Evolutionary conservation across 2,113 vertebrate genomes (phyloP).

Genomic region (Cololabis saira): DNA sequence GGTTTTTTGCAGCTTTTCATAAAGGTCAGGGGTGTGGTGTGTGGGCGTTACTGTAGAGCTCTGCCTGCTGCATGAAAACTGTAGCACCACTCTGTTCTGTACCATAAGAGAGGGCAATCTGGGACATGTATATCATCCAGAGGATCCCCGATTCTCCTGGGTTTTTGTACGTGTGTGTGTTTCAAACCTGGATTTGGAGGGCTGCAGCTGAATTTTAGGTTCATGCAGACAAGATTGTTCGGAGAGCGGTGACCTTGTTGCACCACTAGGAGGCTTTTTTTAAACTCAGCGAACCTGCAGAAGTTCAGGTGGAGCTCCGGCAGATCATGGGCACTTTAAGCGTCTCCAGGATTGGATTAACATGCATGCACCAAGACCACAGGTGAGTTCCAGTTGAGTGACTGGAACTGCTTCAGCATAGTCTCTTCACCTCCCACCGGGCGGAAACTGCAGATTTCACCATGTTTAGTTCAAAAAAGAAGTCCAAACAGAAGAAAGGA

Average conservation of each 20-base stretch:
- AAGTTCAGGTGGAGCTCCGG: slow-evolving; percentile 25
- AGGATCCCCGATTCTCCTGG: not conserved
- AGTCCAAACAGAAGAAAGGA: slow-evolving; percentile 59
- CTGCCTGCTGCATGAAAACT: slow-evolving; percentile 36
- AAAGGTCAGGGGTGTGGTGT: slow-evolving; percentile 55
- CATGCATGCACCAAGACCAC: not conserved
- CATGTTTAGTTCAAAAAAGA: slow-evolving; percentile 71
- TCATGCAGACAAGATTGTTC: not conserved
- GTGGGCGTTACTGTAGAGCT: slow-evolving; percentile 43
- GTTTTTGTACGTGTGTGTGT: not conserved
- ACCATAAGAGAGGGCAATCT: slow-evolving; percentile 15
- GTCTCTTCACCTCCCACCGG: not conserved
- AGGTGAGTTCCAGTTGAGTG: not conserved
- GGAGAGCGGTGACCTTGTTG: slow-evolving; percentile 6
- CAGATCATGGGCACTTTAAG: slow-evolving; percentile 16
- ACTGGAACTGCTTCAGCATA: not conserved
- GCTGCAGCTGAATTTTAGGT: not conserved
- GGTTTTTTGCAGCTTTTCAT: slow-evolving; percentile 43
- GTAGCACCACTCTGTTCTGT: slow-evolving; percentile 5
- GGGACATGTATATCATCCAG: slow-evolving; percentile 4
- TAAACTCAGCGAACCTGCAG: not conserved
- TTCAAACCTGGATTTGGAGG: not conserved
- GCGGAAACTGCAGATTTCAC: slow-evolving; percentile 3
- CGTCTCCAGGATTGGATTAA: slow-evolving; percentile 21
- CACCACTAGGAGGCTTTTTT: not conserved